Evolutionary conservation across 2,888 invertebrate genomes (phyloP).

Genomic region (Pristionchus entomophagus): DNA sequence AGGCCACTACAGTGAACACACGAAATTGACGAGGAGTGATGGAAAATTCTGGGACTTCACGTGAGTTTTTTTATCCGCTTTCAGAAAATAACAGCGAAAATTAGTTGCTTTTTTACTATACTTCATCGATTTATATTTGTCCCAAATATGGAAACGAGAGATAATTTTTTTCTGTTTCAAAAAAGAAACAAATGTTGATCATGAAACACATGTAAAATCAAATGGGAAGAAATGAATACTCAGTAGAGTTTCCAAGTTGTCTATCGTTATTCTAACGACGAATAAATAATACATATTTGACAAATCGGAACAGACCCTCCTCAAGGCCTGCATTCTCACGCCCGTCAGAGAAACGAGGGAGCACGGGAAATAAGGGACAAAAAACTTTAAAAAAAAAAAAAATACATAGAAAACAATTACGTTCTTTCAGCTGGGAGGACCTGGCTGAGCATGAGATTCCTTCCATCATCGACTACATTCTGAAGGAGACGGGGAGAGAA

Average conservation of each 20-base stretch:
- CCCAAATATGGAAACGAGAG: background rate
- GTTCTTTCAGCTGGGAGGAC: constrained; percentile 28
- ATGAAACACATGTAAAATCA: no score
- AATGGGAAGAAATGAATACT: no score
- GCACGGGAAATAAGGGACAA: background rate
- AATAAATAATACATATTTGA: no score
- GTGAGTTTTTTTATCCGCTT: background rate
- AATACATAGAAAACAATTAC: background rate
- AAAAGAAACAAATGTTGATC: no score
- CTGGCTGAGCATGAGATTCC: constrained; percentile 41
- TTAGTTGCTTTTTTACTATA: no score
- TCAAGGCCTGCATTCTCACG: no score
- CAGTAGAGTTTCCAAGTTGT: no score
- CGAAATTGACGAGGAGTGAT: background rate
- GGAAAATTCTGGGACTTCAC: constrained; percentile 25
- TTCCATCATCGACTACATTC: constrained; percentile 33
- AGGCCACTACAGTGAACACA: constrained; percentile 15
- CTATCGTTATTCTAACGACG: no score
- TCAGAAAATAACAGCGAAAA: no score
- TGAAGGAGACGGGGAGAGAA: constrained; percentile 33
- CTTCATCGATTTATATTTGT: background rate
- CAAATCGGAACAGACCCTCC: no score
- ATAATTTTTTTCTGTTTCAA: background rate
- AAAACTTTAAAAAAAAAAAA: background rate
- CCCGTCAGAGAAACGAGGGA: no score